Evolutionary conservation across 1,140 invertebrate genomes (phyloP).

Genomic region (Bombus haemorrhoidalis): DNA sequence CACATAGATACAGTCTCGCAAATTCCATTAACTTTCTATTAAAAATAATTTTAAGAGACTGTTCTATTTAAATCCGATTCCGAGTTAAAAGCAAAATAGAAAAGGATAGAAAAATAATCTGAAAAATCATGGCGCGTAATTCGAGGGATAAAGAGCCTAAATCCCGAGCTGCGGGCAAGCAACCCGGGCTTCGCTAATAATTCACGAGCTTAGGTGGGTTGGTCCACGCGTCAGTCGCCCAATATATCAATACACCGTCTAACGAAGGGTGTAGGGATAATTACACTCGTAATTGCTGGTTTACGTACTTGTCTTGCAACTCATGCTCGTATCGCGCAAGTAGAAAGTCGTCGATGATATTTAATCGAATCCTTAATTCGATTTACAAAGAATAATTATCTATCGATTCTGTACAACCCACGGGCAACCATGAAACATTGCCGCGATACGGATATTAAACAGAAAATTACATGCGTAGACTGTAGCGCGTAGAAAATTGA

Average conservation of each 20-base stretch:
- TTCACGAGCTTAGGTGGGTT: constrained; percentile 47
- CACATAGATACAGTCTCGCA: not conserved
- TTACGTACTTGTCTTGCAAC: constrained; percentile 26
- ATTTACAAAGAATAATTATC: not conserved
- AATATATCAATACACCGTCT: constrained; percentile 54
- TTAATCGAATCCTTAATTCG: not conserved
- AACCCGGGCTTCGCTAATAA: constrained; percentile 50
- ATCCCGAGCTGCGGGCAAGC: not conserved
- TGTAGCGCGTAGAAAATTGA: too few relatives aligned
- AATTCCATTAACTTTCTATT: not conserved
- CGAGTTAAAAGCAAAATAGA: not conserved
- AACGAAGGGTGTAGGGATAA: constrained; percentile 56
- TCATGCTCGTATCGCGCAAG: not conserved
- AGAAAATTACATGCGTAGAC: not conserved
- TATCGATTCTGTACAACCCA: not conserved
- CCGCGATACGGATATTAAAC: not conserved
- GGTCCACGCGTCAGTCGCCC: constrained; percentile 47
- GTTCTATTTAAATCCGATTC: not conserved
- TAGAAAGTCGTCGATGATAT: not conserved
- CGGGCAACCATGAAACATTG: not conserved
- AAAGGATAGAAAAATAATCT: not conserved
- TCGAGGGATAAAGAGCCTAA: not conserved
- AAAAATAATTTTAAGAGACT: not conserved
- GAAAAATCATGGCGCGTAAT: not conserved
- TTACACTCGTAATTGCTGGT: constrained; percentile 56